Evolutionary conservation across 2,797 vertebrate species (phyloP), one percentile per base, ranked within the genome.

Genomic region (Percopsis omiscomaycus): DNA sequence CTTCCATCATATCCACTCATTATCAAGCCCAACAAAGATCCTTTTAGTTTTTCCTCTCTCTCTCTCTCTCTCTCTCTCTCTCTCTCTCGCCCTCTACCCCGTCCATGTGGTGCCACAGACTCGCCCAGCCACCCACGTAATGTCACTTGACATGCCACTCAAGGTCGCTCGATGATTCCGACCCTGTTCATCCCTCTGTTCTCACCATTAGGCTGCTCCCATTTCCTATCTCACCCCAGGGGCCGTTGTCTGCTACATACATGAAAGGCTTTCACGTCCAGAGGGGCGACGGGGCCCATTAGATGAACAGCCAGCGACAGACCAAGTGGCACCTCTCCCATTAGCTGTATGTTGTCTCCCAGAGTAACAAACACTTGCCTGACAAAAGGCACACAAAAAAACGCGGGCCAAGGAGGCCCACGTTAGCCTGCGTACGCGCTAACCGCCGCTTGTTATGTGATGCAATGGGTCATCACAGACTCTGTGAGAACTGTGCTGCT

Each of bases 151-250:
- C 89, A 88, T 87, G 85, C 79, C 87, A 90, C 87, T 91, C 90
- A 92, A 92, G 91, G 90, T 91, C 88, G 81, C 85, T 87, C 85
- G 81, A 89, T 92, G 90, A 91, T 86, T 91, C 84, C 79, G 81
- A 79, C 83, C 70, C 77, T 68, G 79, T 75, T 86, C 86, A 85
- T 86, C 87, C 80, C 67, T 87, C 82, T 77, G 75, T 81, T 89
- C 86, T 86, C 74, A 80, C 89, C 83, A 91, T 92, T 88, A 90
- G 83, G 75, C 85, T 87, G 89, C 86, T 89, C 89, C 86, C 82
- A 75, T 88, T 86, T 88, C 88, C 86, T 53, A 72, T 81, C 78
- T 79, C 76, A 70, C 86, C 89, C 13, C 12, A 16, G 78, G 84
- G 88, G 84, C 77, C 82, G 66, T 71, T 84, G 86, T 83, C 85